Evolutionary conservation across 2,113 vertebrate species (phyloP).

Genomic region (Sturnus vulgaris): DNA sequence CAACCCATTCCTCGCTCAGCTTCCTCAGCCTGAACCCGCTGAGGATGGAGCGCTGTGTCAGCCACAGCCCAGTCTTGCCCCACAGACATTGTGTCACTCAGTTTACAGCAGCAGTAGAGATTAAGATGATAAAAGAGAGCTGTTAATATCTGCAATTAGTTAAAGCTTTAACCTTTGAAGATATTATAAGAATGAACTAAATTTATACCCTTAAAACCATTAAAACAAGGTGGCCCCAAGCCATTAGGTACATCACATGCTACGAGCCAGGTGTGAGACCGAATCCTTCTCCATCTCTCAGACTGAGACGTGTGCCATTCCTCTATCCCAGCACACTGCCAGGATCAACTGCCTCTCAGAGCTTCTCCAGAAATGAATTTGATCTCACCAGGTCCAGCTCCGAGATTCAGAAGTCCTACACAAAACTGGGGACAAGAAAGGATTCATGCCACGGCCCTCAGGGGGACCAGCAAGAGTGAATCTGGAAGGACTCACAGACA

Average conservation of each 20-base stretch:
- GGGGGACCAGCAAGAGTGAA: neutral
- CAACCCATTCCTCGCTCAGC: neutral
- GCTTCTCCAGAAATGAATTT: neutral
- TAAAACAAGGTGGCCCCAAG: neutral
- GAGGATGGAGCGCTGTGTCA: neutral
- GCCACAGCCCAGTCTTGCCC: neutral
- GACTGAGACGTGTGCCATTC: neutral
- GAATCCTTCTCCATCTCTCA: neutral
- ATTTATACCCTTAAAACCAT: neutral
- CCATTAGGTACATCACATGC: neutral
- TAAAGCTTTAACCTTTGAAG: neutral
- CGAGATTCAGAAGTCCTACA: neutral
- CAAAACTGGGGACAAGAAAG: neutral
- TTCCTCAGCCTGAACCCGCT: neutral
- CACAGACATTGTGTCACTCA: neutral
- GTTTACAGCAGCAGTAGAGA: neutral
- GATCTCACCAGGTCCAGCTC: neutral
- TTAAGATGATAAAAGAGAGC: neutral
- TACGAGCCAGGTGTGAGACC: accelerated
- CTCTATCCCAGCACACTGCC: neutral
- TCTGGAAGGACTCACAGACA: neutral
- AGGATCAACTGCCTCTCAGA: neutral
- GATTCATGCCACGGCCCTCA: accelerated
- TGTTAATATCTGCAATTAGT: neutral
- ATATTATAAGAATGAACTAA: neutral